Conservation (phyloP, 2,888 invertebrate species). For the Cryptocephalus moraei region DNA sequence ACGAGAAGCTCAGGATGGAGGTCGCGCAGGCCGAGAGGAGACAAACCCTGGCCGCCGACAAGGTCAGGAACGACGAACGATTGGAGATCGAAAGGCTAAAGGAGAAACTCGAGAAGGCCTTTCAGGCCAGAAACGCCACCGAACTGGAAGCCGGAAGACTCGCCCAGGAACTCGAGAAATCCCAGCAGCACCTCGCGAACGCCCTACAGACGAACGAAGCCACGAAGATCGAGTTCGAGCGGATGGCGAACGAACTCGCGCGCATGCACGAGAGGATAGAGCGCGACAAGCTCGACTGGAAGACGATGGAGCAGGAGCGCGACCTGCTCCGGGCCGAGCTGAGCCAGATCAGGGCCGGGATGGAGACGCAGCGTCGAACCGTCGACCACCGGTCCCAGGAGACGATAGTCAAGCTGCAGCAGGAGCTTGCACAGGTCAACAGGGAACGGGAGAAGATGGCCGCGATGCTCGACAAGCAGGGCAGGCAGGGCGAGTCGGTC, state of each 20-base stretch:
- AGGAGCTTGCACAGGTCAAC: conserved; percentile 48
- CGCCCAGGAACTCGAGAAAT: conserved; percentile 78
- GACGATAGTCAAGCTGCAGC: conserved; percentile 60
- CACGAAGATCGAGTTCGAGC: conserved; percentile 74
- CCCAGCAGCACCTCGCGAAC: conserved; percentile 72
- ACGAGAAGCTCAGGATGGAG: conserved; percentile 65
- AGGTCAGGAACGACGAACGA: conserved; percentile 55
- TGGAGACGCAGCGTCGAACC: conserved; percentile 54
- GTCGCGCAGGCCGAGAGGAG: conserved; percentile 52
- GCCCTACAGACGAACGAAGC: conserved; percentile 76
- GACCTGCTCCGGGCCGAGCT: conserved; percentile 61
- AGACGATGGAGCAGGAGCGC: conserved; percentile 62
- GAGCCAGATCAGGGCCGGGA: conserved; percentile 51
- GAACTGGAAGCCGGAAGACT: conserved; percentile 77
- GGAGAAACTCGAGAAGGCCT: conserved; percentile 78
- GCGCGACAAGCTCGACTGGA: conserved; percentile 58
- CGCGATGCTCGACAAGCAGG: conserved; percentile 65
- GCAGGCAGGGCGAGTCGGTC: conserved; percentile 68
- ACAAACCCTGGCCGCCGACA: conserved; percentile 51
- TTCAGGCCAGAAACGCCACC: conserved; percentile 70
- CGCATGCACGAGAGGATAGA: conserved; percentile 74
- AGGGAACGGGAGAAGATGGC: conserved; percentile 71
- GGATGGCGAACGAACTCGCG: conserved; percentile 71
- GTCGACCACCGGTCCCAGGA: conserved; percentile 61
- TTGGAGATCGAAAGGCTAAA: conserved; percentile 76